Percentiles rank a stretch among this genome's conserved stretches.
Evolutionary conservation across 2,888 invertebrate genomes (phyloP).

Genomic region (Drosophila subquinaria): DNA sequence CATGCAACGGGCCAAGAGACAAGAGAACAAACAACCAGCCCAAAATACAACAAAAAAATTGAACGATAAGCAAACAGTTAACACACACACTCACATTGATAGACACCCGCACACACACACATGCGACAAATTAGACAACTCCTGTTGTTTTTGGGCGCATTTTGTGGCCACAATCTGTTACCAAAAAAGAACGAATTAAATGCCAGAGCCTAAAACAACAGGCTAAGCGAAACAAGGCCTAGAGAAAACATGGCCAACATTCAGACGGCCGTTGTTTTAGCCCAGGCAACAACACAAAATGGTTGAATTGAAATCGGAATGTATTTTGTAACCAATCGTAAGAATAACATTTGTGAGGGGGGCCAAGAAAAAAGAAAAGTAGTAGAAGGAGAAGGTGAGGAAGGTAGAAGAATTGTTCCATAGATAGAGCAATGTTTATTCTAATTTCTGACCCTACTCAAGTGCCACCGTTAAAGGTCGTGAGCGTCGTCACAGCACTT

Average conservation of each 20-base stretch:
- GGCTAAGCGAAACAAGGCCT: constrained; percentile 46
- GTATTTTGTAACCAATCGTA: constrained; percentile 79
- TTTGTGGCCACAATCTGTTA: constrained; percentile 72
- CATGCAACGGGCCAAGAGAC: constrained; percentile 44
- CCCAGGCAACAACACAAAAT: constrained; percentile 57
- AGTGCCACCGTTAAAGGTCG: constrained; percentile 74
- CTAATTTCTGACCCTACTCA: constrained; percentile 82
- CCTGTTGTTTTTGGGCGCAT: constrained; percentile 41
- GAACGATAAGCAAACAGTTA: constrained; percentile 74
- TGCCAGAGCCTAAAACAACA: constrained; percentile 79
- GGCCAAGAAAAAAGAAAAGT: constrained; percentile 13
- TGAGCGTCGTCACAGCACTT: constrained; percentile 77
- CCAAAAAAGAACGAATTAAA: constrained; percentile 68
- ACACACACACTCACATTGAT: constrained; percentile 29
- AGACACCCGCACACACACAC: constrained; percentile 35
- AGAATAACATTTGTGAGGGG: constrained; percentile 65
- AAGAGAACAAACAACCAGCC: constrained; percentile 62
- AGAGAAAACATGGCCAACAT: constrained; percentile 78
- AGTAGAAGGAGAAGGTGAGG: neutral
- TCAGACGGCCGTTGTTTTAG: neutral
- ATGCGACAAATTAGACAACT: constrained; percentile 39
- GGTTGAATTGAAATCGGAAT: constrained; percentile 50
- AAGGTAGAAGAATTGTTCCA: constrained; percentile 49
- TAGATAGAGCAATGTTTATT: constrained; percentile 72
- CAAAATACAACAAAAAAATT: constrained; percentile 38